Percentiles rank a stretch among this genome's conserved stretches.
Evolutionary conservation across 35 echinoderm and acorn worm genomes (phyloP).

Genomic region (Amphiura filiformis): DNA sequence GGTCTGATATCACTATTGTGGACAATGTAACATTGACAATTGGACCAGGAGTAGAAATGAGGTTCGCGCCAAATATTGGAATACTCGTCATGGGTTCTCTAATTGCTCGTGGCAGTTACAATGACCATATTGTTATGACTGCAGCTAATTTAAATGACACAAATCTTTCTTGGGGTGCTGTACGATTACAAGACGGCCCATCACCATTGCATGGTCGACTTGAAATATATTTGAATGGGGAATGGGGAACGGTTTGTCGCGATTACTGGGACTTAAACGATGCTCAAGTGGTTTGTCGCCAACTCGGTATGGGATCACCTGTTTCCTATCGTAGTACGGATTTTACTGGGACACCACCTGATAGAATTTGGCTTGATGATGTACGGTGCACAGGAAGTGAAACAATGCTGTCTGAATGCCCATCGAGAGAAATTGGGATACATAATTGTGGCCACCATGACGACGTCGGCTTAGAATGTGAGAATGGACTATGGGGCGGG

Average conservation of each 20-base stretch:
- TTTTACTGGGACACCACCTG: not conserved
- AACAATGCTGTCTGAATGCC: slow-evolving; percentile 17
- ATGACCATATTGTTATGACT: not conserved
- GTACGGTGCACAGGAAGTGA: slow-evolving; percentile 33
- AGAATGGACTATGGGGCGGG: not conserved
- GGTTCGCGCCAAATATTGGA: not conserved
- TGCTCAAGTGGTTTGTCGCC: slow-evolving; percentile 21
- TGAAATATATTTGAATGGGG: slow-evolving; percentile 5
- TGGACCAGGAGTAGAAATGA: not conserved
- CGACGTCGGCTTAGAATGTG: slow-evolving; percentile 25
- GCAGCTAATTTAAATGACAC: not conserved
- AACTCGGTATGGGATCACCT: slow-evolving; percentile 2
- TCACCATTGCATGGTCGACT: not conserved
- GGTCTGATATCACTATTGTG: not conserved
- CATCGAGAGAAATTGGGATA: not conserved
- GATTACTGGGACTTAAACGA: slow-evolving; percentile 8
- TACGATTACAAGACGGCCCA: not conserved
- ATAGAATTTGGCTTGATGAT: slow-evolving; percentile 31
- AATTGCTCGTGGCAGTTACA: not conserved
- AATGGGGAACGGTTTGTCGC: slow-evolving; percentile 28
- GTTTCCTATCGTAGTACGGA: not conserved
- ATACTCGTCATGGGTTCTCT: not conserved
- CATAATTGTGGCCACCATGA: slow-evolving; percentile 20
- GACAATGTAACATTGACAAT: no score
- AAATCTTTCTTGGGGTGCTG: not conserved